These are phyloP conservation scores for Drosophila asahinai DNA, from an alignment of 1,140 invertebrate species.

Conservation along the genomic window DNA sequence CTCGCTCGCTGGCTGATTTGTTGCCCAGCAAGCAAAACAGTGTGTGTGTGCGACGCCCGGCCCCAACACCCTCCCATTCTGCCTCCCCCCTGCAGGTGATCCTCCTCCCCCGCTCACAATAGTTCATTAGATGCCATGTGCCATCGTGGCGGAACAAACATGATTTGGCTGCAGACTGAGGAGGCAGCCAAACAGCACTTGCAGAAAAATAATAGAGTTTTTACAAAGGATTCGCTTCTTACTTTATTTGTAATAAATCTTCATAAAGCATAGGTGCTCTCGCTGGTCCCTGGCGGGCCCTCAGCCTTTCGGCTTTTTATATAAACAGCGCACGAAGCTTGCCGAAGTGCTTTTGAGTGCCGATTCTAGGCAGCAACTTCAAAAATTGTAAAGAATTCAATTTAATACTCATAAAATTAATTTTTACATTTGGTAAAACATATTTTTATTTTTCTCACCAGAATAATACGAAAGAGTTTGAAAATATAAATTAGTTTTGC, in stretches of 20 bases:
- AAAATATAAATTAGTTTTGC: no score
- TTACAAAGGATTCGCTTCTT: neutral
- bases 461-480: no score
- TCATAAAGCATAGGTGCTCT: neutral
- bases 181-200: constrained; percentile 20
- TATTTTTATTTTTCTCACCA: no score
- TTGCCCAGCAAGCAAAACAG: constrained; percentile 64
- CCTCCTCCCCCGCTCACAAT: constrained; percentile 67
- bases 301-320: no score
- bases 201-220: neutral
- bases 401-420: no score
- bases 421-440: no score
- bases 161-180: constrained; percentile 71
- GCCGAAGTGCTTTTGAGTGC: neutral
- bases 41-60: constrained; percentile 58
- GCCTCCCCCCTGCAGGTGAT: constrained; percentile 18
- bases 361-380: neutral
- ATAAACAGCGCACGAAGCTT: neutral
- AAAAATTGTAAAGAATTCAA: no score
- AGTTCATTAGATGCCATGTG: constrained; percentile 81
- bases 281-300: neutral
- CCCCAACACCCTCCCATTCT: constrained; percentile 32
- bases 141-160: constrained; percentile 81
- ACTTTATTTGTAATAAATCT: neutral
- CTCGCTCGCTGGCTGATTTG: constrained; percentile 70